Base-by-base conservation (phyloP, 1,140 invertebrate genomes). In the Palaemon carinicauda region DNA sequence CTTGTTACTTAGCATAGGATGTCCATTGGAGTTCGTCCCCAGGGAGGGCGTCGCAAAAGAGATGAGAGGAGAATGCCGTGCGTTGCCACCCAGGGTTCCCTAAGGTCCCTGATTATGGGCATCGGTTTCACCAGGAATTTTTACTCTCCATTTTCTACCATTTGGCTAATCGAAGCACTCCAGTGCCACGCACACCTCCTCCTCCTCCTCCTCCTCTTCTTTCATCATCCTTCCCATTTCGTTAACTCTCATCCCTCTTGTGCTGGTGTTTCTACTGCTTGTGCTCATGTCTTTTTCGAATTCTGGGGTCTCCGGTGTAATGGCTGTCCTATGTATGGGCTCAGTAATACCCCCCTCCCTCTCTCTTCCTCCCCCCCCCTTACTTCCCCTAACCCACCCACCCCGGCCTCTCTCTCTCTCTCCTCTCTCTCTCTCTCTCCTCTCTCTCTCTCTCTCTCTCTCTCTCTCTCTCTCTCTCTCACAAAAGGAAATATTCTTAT, bases 71-170 rank as follows among this genome's bases (percentile, higher is more conserved):
- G 14, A 60, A 65, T 80, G 31, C 79, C 79, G 31, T 17, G 33
- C 60, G 17, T n/a, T 69, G 80, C 60, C 80, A 71, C 80, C 60
- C n/a, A 21, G 65, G 80, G 27, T 69, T n/a, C 80, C 33, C 10
- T 29, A 5, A 15, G 21, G 14, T 24, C 31, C 41, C 41, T 41
- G 41, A 41, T 80, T 65, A 80, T 80, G 79, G 79, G 79, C 79
- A 80, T 80, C 79, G 65, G 79, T 65, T 80, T 80, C 79, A 54
- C 54, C 27, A 56, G 41, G 29, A 65, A 65, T 80, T 50, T 65
- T 65, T 65, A 65, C 79, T 41, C 60, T 41, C 79, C 29, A 41
- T 69, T 80, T 65, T 80, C 52, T 80, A 80, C 50, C 77, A 56
- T 80, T 80, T 80, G 77, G 54, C 56, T 80, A 65, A 80, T 80